Evolutionary conservation across 2,113 vertebrate species (phyloP).

Genomic region (Lipotes vexillifer): DNA sequence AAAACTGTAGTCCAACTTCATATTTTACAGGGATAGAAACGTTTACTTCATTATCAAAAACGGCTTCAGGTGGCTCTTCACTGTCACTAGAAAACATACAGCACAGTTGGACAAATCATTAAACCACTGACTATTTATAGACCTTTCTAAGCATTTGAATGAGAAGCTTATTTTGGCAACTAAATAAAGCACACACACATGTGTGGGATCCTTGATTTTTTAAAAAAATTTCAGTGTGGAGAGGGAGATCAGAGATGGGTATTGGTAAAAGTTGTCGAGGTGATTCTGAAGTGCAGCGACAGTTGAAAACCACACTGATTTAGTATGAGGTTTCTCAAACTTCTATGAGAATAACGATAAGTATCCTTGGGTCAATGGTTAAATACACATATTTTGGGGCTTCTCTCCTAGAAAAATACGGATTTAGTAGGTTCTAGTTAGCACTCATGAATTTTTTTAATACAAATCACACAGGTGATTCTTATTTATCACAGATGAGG

Average conservation of each 20-base stretch:
- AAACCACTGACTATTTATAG: background rate
- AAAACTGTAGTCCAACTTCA: slow-evolving; percentile 87
- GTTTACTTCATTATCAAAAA: slow-evolving; percentile 84
- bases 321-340: background rate
- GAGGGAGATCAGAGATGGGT: background rate
- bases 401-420: background rate
- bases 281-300: background rate
- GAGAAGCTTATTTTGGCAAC: background rate
- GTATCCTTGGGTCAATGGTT: background rate
- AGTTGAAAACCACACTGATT: background rate
- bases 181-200: background rate
- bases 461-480: background rate
- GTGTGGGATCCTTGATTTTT: background rate
- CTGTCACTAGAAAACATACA: slow-evolving; percentile 88
- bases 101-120: background rate
- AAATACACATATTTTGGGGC: background rate
- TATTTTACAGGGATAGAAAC: slow-evolving; percentile 91
- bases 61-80: slow-evolving; percentile 84
- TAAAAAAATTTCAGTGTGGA: background rate
- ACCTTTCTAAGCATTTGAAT: background rate
- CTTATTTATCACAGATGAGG: background rate
- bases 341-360: background rate
- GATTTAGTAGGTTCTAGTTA: background rate
- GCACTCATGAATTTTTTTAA: background rate
- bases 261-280: background rate